Base-by-base conservation (phyloP, 2,888 invertebrate genomes). In the Pandemis cinnamomeana region DNA sequence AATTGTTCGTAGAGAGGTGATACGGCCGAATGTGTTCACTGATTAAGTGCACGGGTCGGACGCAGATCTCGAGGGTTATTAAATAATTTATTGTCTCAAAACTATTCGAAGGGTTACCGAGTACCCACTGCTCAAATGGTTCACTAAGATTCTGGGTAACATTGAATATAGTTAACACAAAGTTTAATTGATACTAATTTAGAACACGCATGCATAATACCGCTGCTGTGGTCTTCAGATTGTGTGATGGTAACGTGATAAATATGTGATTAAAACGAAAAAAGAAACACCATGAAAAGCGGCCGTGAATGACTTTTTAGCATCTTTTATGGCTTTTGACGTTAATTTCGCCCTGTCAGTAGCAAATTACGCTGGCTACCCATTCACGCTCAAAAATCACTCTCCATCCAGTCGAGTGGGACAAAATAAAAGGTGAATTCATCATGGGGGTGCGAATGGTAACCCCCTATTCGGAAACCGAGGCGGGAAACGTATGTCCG, bases 381-480 rank as follows among this genome's bases (percentile, higher is more conserved):
- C 92, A 91, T 92, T 93, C 92, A 90, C 91, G 91, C 90, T 92
- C 91, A 91, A 93, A 93, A 94, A 93, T 93, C 90, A 91, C 90
- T 90, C 89, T 87, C 92, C 91, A 93, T 93, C 90, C 93, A 91
- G 91, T 89, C 89, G 90, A 92, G 92, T 91, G 91, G 88, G 91
- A 91, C 90, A 89, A 92, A 93, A 93, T 92, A 92, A 93, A 92
- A 94, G 92, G 91, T 88, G 88, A 91, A 92, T 91, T 91, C 90
- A 91, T 91, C 89, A 91, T 85, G 85, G 90, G 91, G 90, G 90
- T 85, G 90, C 88, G 89, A 87, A 86, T 83, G 81, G 83, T 80
- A 85, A 81, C 87, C 90, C 87, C 90, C 89, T 84, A 84, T 80
- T 82, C 88, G 91, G 84, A 88, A 90, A 89, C 89, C 89, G 87